Evolutionary conservation across 1,140 invertebrate species (phyloP).

Genomic region (Aphaenogaster rudis): DNA sequence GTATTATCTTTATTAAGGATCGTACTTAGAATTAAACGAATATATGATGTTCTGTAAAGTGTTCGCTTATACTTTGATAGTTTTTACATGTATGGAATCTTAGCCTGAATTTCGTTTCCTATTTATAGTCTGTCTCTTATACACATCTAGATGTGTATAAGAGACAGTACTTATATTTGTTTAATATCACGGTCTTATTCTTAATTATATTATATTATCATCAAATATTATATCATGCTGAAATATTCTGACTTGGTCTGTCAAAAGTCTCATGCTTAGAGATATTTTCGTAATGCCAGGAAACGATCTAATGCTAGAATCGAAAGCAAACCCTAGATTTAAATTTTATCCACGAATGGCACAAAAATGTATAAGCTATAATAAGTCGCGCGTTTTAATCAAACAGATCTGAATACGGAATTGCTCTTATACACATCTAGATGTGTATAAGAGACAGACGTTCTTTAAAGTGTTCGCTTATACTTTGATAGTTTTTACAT

Average conservation of each 20-base stretch:
- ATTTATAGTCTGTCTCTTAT: too few species aligned
- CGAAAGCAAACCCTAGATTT: not conserved
- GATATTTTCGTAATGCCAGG: not conserved
- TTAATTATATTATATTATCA: too few species aligned
- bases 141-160: too few species aligned
- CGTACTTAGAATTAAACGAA: not conserved
- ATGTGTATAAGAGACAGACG: too few species aligned
- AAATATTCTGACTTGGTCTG: not conserved
- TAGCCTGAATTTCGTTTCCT: not conserved
- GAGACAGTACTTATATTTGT: too few species aligned
- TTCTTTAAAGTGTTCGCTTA: not conserved
- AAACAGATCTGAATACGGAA: not conserved
- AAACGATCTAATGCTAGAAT: not conserved
- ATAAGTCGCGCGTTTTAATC: not conserved
- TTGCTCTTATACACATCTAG: too few species aligned
- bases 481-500: not conserved
- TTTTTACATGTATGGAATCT: not conserved
- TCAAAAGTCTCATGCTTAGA: not conserved
- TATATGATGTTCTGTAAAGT: too few species aligned
- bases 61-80: not conserved
- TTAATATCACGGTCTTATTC: too few species aligned
- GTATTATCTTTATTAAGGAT: not conserved
- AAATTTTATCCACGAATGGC: not conserved
- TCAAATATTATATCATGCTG: not conserved
- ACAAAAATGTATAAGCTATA: not conserved